Conservation (phyloP, 2,888 invertebrate genomes). For the Clostera curtula region DNA sequence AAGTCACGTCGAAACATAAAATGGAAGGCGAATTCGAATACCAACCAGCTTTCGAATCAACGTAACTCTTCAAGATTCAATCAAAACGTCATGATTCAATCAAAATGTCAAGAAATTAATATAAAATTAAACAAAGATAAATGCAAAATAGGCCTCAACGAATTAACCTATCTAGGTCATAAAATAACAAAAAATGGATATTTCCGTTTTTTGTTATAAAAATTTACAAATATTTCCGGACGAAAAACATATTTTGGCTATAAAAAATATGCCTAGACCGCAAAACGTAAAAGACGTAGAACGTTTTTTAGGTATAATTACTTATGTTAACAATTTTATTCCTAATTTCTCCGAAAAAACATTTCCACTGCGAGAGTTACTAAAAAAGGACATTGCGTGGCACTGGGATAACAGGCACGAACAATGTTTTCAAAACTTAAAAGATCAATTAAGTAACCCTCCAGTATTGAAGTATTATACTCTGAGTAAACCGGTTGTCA, state of each 20-base stretch:
- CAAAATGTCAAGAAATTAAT: neutral
- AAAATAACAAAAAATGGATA: too few species aligned
- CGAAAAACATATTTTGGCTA: neutral
- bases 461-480: constrained; percentile 2
- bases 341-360: neutral
- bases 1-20: too few species aligned
- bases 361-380: neutral
- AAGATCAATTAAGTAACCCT: neutral
- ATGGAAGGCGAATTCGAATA: too few species aligned
- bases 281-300: neutral
- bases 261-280: neutral
- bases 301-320: neutral
- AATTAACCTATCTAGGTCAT: neutral
- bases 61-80: too few species aligned
- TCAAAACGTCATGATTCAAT: neutral
- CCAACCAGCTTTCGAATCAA: too few species aligned
- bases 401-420: neutral
- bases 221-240: neutral
- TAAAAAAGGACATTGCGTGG: neutral
- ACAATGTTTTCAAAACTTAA: neutral
- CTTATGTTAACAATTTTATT: neutral
- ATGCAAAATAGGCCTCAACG: neutral
- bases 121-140: too few species aligned
- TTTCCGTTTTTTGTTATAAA: too few species aligned
- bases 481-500: constrained; percentile 3